Conservation (phyloP, 2,113 vertebrate genomes). For the Capra hircus region DNA sequence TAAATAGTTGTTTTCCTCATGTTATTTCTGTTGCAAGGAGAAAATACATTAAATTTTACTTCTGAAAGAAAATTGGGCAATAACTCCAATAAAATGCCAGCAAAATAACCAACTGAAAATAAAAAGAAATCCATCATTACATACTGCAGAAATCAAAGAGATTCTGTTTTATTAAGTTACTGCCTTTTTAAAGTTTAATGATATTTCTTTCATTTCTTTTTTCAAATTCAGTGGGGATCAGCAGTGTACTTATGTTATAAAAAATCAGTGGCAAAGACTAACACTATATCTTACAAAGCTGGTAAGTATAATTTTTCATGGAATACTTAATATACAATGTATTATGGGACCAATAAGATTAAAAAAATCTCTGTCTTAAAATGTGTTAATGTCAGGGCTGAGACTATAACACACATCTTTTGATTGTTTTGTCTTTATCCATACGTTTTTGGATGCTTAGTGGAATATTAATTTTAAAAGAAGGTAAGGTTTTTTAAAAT, state of each 20-base stretch:
- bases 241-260: slow-evolving; percentile 98
- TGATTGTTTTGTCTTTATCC: slow-evolving; percentile 33
- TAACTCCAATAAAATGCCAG: neutral
- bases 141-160: neutral
- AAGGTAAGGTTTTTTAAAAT: neutral
- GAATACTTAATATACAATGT: neutral
- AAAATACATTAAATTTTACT: neutral
- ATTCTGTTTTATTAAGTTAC: neutral
- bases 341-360: neutral
- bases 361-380: neutral
- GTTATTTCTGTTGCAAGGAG: neutral
- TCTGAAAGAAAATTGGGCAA: neutral
- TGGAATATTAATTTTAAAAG: slow-evolving; percentile 33
- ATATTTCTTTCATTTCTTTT: neutral
- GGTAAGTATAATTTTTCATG: slow-evolving; percentile 82
- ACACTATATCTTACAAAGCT: slow-evolving; percentile 97
- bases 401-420: neutral
- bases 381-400: neutral
- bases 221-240: slow-evolving; percentile 93
- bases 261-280: slow-evolving; percentile 98
- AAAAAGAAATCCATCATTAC: neutral
- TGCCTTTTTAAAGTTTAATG: slow-evolving; percentile 41
- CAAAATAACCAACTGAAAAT: slow-evolving; percentile 31
- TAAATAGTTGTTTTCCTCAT: neutral
- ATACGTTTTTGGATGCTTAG: neutral